Evolutionary conservation across 2,888 invertebrate genomes (phyloP).

Genomic region (Polyommatus iphigenia): DNA sequence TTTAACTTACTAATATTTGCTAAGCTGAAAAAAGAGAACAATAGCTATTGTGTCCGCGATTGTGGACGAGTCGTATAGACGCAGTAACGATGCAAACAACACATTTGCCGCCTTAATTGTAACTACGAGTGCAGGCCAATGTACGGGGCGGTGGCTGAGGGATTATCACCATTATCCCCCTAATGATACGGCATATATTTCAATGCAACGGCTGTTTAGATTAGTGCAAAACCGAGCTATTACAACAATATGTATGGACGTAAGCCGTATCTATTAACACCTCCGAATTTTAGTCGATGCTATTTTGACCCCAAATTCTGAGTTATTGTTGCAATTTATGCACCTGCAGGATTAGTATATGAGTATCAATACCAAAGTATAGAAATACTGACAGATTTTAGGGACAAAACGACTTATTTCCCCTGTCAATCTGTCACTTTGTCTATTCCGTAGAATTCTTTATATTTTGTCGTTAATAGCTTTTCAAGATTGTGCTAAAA

Average conservation of each 20-base stretch:
- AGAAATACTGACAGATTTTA: neutral
- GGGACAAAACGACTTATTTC: too few species aligned
- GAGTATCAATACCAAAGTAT: neutral
- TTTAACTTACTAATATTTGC: constrained; percentile 1
- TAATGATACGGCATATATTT: neutral
- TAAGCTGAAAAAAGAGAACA: constrained; percentile 29
- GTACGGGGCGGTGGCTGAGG: constrained; percentile 29
- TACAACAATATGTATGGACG: constrained; percentile 24
- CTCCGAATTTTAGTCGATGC: neutral
- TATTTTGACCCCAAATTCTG: neutral
- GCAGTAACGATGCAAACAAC: constrained; percentile 42
- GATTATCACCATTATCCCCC: neutral
- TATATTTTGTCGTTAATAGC: neutral
- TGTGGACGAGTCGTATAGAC: constrained; percentile 41
- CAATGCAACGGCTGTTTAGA: constrained; percentile 4
- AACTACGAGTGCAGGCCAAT: constrained; percentile 40
- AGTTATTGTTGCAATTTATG: neutral
- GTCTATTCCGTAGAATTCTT: neutral
- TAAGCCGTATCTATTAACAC: constrained; percentile 29
- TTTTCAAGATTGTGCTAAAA: too few species aligned
- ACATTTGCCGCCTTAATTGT: constrained; percentile 44
- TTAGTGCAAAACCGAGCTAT: constrained; percentile 23
- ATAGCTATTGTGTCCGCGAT: constrained; percentile 35
- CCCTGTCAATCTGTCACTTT: neutral
- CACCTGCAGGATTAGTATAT: neutral